Conservation (phyloP, 2,888 invertebrate species). For the Cyrtodaria siliqua region DNA sequence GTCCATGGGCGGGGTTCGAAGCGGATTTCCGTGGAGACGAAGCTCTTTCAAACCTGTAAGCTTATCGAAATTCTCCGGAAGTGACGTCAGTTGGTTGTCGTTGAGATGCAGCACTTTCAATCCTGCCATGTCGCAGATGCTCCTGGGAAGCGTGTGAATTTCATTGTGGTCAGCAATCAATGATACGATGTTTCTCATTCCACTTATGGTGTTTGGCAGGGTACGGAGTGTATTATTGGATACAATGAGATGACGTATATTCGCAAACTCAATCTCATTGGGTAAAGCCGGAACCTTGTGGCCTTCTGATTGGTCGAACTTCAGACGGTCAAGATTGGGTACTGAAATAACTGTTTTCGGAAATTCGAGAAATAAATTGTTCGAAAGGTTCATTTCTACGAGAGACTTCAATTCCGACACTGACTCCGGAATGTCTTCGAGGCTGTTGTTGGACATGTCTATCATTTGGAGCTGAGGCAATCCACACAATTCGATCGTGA, state of each 20-base stretch:
- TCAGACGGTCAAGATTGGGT: slow-evolving; percentile 75
- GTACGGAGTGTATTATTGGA: slow-evolving; percentile 78
- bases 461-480: slow-evolving; percentile 69
- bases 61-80: slow-evolving; percentile 80
- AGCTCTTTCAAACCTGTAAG: slow-evolving; percentile 78
- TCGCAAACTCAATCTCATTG: slow-evolving; percentile 76
- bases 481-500: slow-evolving; percentile 73
- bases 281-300: slow-evolving; percentile 77
- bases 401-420: slow-evolving; percentile 91
- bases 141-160: slow-evolving; percentile 70
- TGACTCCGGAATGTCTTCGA: slow-evolving; percentile 87
- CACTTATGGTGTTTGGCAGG: slow-evolving; percentile 75
- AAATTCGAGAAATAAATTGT: slow-evolving; percentile 81
- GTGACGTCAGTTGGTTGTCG: slow-evolving; percentile 76
- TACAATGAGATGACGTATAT: slow-evolving; percentile 74
- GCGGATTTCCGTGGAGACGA: slow-evolving; percentile 81
- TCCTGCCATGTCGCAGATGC: slow-evolving; percentile 72
- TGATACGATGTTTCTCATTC: slow-evolving; percentile 76
- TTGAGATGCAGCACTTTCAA: slow-evolving; percentile 79
- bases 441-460: slow-evolving; percentile 75
- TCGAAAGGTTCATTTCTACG: slow-evolving; percentile 78
- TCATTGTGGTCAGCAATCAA: slow-evolving; percentile 79
- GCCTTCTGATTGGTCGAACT: slow-evolving; percentile 80
- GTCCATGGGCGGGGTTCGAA: slow-evolving; percentile 83
- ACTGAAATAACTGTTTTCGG: slow-evolving; percentile 79